These are phyloP conservation scores for Larimichthys crocea DNA, from an alignment of 2,113 vertebrate species.

Conservation along the genomic window DNA sequence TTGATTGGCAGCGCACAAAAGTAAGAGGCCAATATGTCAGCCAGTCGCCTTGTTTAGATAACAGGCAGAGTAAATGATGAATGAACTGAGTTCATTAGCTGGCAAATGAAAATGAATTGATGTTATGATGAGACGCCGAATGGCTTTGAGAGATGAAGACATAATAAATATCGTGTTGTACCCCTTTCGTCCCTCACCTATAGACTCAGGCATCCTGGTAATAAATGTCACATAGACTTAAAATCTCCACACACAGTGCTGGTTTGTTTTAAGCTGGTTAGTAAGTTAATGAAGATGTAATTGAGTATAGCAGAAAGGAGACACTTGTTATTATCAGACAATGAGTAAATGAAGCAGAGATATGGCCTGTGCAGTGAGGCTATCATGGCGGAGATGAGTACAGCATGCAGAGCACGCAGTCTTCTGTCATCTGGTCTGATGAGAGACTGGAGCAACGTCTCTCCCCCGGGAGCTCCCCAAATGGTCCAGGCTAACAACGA, in stretches of 20 bases:
- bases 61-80: slow-evolving; percentile 74
- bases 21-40: slow-evolving; percentile 64
- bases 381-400: slow-evolving; percentile 59
- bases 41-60: slow-evolving; percentile 71
- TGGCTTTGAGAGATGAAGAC: slow-evolving; percentile 62
- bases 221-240: slow-evolving; percentile 75
- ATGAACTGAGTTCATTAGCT: slow-evolving; percentile 69
- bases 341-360: slow-evolving; percentile 78
- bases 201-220: slow-evolving; percentile 46
- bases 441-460: slow-evolving; percentile 60
- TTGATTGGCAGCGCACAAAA: slow-evolving; percentile 72
- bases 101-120: slow-evolving; percentile 77
- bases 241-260: slow-evolving; percentile 54
- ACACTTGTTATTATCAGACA: slow-evolving; percentile 77
- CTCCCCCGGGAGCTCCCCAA: slow-evolving; percentile 71
- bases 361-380: slow-evolving; percentile 68
- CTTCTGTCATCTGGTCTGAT: slow-evolving; percentile 75
- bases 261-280: slow-evolving; percentile 74
- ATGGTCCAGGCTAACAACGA: slow-evolving; percentile 70
- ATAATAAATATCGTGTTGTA: slow-evolving; percentile 56
- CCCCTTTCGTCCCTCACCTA: slow-evolving; percentile 54
- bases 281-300: slow-evolving; percentile 77
- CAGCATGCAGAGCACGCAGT: slow-evolving; percentile 71
- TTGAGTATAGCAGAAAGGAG: slow-evolving; percentile 76
- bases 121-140: slow-evolving; percentile 69